Conservation (phyloP, 2,888 invertebrate species). For the Physocephala rufipes region DNA sequence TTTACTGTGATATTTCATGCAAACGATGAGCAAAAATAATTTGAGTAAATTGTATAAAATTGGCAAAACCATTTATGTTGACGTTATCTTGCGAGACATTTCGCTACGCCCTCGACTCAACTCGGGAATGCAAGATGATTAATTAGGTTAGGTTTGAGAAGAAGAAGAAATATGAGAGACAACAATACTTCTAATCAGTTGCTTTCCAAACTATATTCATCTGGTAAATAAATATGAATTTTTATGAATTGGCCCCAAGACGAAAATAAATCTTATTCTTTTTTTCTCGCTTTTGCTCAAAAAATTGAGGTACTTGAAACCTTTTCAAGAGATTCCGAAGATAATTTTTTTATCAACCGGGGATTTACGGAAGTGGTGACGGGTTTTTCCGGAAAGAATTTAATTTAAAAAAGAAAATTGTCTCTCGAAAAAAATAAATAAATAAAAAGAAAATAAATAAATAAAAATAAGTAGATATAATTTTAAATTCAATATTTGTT, state of each 20-base stretch:
- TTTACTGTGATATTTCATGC: slow-evolving; percentile 42
- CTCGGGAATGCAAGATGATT: slow-evolving; percentile 43
- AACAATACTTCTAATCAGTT: slow-evolving; percentile 38
- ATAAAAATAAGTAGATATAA: too few species aligned
- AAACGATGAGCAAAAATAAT: slow-evolving; percentile 58
- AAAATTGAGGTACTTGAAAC: background rate
- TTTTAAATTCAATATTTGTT: slow-evolving; percentile 39
- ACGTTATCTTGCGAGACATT: slow-evolving; percentile 65
- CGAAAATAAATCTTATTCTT: slow-evolving; percentile 48
- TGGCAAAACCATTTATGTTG: slow-evolving; percentile 66
- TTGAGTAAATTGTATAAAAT: slow-evolving; percentile 62
- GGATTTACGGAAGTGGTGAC: too few species aligned
- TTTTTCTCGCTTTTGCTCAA: too few species aligned
- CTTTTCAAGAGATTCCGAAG: too few species aligned
- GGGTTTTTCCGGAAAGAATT: background rate
- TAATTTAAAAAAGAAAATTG: too few species aligned
- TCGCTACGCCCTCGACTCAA: slow-evolving; percentile 36
- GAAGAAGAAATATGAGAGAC: too few species aligned
- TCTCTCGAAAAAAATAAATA: slow-evolving; percentile 39
- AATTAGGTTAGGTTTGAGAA: slow-evolving; percentile 45
- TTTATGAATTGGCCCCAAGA: slow-evolving; percentile 49
- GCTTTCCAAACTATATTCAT: slow-evolving; percentile 41
- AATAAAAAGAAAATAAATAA: too few species aligned
- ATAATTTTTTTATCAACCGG: too few species aligned
- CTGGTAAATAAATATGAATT: slow-evolving; percentile 43